These are phyloP conservation scores for Sebastes matsubarae DNA, from an alignment of 2,797 vertebrate species.

Conservation along the genomic window DNA sequence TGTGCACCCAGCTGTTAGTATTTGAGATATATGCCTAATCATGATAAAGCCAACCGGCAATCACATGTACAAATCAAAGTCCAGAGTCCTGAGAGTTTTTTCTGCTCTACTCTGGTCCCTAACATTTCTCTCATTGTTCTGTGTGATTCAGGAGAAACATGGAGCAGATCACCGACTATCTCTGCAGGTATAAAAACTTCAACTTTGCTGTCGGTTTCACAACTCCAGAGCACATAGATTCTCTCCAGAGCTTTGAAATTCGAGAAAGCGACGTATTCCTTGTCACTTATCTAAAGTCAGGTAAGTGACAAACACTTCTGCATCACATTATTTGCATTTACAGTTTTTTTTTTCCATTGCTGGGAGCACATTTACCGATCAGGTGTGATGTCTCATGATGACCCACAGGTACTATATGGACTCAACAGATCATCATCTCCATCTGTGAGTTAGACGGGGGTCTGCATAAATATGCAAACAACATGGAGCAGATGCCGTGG, in stretches of 20 bases:
- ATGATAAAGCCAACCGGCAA: too few relatives aligned
- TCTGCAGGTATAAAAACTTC: constrained; percentile 68
- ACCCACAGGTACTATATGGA: constrained; percentile 74
- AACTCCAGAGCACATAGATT: constrained; percentile 69
- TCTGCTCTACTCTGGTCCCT: background rate
- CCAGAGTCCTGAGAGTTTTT: too few relatives aligned
- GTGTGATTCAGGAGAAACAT: constrained; percentile 39
- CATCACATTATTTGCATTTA: background rate
- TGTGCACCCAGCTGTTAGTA: too few relatives aligned
- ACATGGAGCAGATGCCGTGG: constrained; percentile 71
- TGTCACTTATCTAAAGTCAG: constrained; percentile 78
- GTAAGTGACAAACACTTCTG: constrained; percentile 35
- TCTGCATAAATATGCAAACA: constrained; percentile 34
- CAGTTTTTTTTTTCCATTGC: background rate
- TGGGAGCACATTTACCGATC: background rate
- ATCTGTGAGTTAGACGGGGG: constrained; percentile 46
- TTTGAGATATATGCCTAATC: too few relatives aligned
- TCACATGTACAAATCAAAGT: too few relatives aligned
- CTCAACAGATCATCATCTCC: constrained; percentile 72
- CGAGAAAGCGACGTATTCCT: constrained; percentile 70
- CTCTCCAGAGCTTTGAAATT: constrained; percentile 71
- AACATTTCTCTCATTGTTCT: background rate
- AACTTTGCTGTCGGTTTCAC: constrained; percentile 14
- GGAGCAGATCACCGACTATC: constrained; percentile 53
- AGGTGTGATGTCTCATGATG: background rate